A percentile compares a stretch with the other conserved stretches of the same genome.
These are phyloP conservation scores for Papilio helenus DNA, from an alignment of 1,140 invertebrate genomes.

Conservation along the genomic window DNA sequence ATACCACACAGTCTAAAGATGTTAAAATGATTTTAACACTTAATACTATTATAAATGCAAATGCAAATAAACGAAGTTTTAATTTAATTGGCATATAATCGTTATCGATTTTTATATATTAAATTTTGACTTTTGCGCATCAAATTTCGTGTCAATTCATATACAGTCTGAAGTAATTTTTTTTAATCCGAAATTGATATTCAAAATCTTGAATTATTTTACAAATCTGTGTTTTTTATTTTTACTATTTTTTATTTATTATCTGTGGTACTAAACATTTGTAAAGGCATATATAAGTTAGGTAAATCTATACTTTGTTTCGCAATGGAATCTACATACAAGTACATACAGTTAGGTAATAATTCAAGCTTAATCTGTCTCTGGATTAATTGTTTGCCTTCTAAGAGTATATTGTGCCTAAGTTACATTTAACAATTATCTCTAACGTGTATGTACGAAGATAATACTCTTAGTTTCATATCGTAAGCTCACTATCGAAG, in stretches of 20 bases:
- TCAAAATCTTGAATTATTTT: too few relatives aligned
- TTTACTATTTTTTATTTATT: not conserved
- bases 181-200: too few relatives aligned
- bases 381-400: slow-evolving; percentile 60
- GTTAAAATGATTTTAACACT: not conserved
- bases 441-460: slow-evolving; percentile 33
- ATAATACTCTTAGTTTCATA: slow-evolving; percentile 38
- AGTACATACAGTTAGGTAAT: slow-evolving; percentile 11
- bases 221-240: not conserved
- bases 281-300: not conserved
- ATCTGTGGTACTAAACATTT: not conserved
- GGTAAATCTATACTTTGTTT: not conserved
- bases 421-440: slow-evolving; percentile 46
- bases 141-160: too few relatives aligned
- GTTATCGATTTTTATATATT: too few relatives aligned
- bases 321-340: not conserved
- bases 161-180: too few relatives aligned
- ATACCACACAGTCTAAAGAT: not conserved
- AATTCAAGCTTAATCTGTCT: slow-evolving; percentile 49
- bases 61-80: too few relatives aligned
- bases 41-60: too few relatives aligned
- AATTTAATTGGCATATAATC: too few relatives aligned
- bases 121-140: too few relatives aligned
- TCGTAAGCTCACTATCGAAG: slow-evolving; percentile 37
- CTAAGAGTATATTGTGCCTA: slow-evolving; percentile 52